Evolutionary conservation across 1,140 invertebrate species (phyloP).

Genomic region (Papilio aristodemus): DNA sequence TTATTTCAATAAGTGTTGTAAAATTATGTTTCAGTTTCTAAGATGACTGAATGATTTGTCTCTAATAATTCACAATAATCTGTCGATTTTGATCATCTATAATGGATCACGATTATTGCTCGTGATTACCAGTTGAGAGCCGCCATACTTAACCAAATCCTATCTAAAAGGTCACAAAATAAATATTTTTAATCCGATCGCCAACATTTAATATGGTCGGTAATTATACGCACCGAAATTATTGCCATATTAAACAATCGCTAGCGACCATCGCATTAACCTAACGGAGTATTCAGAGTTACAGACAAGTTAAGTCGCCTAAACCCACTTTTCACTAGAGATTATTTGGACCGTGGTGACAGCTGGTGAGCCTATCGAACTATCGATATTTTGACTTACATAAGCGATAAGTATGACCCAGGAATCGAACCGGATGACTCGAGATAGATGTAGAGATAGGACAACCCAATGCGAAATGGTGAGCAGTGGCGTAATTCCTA

Average conservation of each 20-base stretch:
- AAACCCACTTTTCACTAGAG: constrained; percentile 17
- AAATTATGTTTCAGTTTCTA: too few species aligned
- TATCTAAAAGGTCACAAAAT: not conserved
- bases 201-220: not conserved
- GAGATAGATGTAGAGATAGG: not conserved
- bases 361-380: constrained; percentile 5
- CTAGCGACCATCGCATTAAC: not conserved
- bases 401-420: not conserved
- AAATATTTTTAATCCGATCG: not conserved
- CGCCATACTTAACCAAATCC: not conserved
- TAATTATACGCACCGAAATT: not conserved
- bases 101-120: not conserved
- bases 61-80: too few species aligned
- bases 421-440: not conserved
- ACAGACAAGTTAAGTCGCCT: constrained; percentile 16
- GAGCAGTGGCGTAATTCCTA: not conserved
- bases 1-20: too few species aligned
- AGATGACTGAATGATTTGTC: too few species aligned
- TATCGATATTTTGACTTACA: constrained; percentile 5
- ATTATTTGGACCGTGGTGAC: constrained; percentile 16
- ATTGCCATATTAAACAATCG: constrained; percentile 15
- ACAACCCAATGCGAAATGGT: not conserved
- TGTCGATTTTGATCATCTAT: not conserved
- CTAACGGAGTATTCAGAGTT: constrained; percentile 17
- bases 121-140: not conserved